Evolutionary conservation across 2,113 vertebrate species (phyloP).

Genomic region (Potamarius usumacintae): DNA sequence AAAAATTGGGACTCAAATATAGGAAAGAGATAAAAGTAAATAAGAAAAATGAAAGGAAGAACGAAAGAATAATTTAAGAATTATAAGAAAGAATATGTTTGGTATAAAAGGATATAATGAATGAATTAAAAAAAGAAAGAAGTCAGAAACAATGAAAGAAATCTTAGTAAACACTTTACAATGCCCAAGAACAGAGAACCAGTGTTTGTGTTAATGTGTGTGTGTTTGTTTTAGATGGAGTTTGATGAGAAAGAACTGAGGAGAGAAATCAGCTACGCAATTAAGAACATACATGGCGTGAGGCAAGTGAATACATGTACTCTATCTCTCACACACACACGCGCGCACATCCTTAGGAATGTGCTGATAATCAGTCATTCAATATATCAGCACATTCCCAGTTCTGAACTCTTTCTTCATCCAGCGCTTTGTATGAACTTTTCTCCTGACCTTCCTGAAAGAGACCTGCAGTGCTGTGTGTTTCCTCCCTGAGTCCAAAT

Average conservation of each 20-base stretch:
- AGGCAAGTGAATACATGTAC: constrained; percentile 79
- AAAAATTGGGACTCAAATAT: too few relatives aligned
- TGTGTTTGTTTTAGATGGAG: constrained; percentile 83
- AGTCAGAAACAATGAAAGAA: not conserved
- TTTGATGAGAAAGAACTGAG: constrained; percentile 95
- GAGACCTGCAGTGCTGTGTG: not conserved
- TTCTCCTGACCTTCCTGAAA: not conserved
- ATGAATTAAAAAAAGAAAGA: not conserved
- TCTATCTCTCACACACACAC: not conserved
- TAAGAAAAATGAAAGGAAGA: not conserved
- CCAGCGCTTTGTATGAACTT: not conserved
- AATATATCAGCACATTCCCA: too few relatives aligned
- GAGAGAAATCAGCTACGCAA: constrained; percentile 95
- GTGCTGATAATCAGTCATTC: too few relatives aligned
- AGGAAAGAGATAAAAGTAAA: not conserved
- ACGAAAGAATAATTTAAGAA: not conserved
- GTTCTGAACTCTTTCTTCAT: not conserved
- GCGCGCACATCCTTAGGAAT: too few relatives aligned
- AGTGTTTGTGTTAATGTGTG: constrained; percentile 2
- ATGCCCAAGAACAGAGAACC: not conserved
- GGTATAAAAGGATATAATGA: not conserved
- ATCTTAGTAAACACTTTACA: not conserved
- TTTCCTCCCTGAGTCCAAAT: too few relatives aligned
- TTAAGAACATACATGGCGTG: constrained; percentile 97
- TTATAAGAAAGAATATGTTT: not conserved